A percentile compares a stretch with the other conserved stretches of the same genome.
phyloP scores from a whole-genome alignment of 2,113 vertebrate genomes.

The Erythrocercus mccallii region DNA sequence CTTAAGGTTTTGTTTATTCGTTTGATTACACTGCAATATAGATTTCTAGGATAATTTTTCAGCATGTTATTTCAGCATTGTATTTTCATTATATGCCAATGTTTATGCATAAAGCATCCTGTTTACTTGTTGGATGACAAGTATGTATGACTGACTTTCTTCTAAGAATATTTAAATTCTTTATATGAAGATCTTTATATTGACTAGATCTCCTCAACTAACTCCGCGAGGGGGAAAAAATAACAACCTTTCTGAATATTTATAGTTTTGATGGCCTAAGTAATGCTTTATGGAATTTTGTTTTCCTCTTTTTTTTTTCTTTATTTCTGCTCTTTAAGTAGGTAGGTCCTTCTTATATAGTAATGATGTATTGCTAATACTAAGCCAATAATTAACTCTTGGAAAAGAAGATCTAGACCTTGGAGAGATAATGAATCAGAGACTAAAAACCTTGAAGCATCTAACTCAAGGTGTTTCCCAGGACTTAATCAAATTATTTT shows the following conservation, averaged over 20 bases:
- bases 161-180: neutral
- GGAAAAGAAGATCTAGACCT: neutral
- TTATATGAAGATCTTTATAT: neutral
- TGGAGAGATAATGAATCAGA: neutral
- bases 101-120: neutral
- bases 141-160: neutral
- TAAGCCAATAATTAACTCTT: neutral
- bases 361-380: neutral
- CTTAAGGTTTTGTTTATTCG: neutral
- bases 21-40: neutral
- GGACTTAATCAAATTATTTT: neutral
- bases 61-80: neutral
- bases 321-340: neutral
- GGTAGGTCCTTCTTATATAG: neutral
- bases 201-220: neutral
- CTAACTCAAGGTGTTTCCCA: neutral
- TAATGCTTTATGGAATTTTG: neutral
- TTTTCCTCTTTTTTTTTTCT: neutral
- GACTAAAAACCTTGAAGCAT: neutral
- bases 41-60: neutral
- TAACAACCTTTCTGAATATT: neutral
- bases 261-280: neutral
- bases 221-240: neutral
- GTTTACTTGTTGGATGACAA: neutral
- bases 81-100: conserved; percentile 3